Percentiles rank a stretch among this genome's conserved stretches.
Evolutionary conservation across 2,888 invertebrate species (phyloP).

Genomic region (Axea sp.): DNA sequence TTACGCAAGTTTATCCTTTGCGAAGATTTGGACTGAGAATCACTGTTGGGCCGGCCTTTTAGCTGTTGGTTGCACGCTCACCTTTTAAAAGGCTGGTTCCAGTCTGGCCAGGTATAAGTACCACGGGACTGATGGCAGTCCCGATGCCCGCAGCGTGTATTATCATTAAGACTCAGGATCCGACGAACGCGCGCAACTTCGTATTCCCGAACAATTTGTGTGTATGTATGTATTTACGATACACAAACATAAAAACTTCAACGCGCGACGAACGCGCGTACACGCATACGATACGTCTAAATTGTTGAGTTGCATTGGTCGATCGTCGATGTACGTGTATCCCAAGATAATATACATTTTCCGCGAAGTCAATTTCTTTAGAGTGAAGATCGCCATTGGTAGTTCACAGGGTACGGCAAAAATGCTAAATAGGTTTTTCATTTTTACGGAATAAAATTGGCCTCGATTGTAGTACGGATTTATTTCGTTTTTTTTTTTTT

Average conservation of each 20-base stretch:
- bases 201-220: slow-evolving; percentile 31
- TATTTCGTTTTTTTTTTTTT: background rate
- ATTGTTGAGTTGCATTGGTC: slow-evolving; percentile 10
- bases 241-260: background rate
- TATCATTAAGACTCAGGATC: slow-evolving; percentile 55
- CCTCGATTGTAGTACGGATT: background rate
- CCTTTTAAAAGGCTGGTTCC: slow-evolving; percentile 57
- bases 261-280: background rate
- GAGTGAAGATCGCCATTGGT: slow-evolving; percentile 7
- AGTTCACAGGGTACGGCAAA: slow-evolving; percentile 2
- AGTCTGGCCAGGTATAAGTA: slow-evolving; percentile 53
- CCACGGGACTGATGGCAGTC: slow-evolving; percentile 52
- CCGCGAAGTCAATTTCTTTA: slow-evolving; percentile 42
- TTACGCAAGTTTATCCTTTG: too few relatives aligned
- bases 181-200: slow-evolving; percentile 44
- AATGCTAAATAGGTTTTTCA: background rate
- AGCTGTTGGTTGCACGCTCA: slow-evolving; percentile 41
- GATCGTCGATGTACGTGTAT: slow-evolving; percentile 23
- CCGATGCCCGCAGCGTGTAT: slow-evolving; percentile 57
- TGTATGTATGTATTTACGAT: background rate
- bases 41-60: slow-evolving; percentile 51
- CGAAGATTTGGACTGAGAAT: slow-evolving; percentile 39
- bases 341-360: slow-evolving; percentile 41
- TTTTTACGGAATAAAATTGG: slow-evolving; percentile 26
- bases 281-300: background rate